Percentiles rank a stretch among this genome's conserved stretches.
These are phyloP conservation scores for Microctenopoma lineatum DNA, from an alignment of 2,797 vertebrate genomes.

Conservation along the genomic window DNA sequence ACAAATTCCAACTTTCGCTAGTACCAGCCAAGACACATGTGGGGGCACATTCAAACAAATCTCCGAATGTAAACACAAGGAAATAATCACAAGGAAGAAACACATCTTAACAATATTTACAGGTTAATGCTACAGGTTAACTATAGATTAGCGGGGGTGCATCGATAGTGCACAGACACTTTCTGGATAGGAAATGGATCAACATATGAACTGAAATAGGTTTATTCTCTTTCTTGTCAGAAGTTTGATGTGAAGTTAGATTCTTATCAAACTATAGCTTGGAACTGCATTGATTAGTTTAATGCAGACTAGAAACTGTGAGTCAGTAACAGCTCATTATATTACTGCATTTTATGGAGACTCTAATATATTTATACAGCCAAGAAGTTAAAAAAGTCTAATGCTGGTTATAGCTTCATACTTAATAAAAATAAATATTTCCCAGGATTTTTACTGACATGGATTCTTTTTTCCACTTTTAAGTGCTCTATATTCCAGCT, in stretches of 20 bases:
- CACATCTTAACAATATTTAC: conserved; percentile 73
- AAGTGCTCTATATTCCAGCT: too few species aligned
- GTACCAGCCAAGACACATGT: conserved; percentile 64
- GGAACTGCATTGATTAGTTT: too few species aligned
- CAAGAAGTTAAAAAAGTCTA: too few species aligned
- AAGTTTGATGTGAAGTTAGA: not conserved
- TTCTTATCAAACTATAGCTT: not conserved
- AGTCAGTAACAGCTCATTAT: too few species aligned
- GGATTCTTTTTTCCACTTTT: too few species aligned
- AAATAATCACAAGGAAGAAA: conserved; percentile 59
- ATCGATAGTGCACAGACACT: conserved; percentile 52
- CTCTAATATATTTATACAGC: too few species aligned
- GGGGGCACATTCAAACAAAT: conserved; percentile 67
- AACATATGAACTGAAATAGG: conserved; percentile 7
- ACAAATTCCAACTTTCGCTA: conserved; percentile 64
- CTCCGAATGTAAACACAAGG: conserved; percentile 76
- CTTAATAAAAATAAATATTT: too few species aligned
- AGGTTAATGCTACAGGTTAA: conserved; percentile 58
- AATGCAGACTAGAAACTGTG: too few species aligned
- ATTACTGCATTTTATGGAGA: too few species aligned
- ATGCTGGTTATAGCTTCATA: too few species aligned
- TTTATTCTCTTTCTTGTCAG: not conserved
- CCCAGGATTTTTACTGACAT: too few species aligned
- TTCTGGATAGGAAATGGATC: conserved; percentile 30
- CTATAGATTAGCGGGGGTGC: conserved; percentile 51